phyloP scores from a whole-genome alignment of 2,113 vertebrate species.

The Prunella himalayana region DNA sequence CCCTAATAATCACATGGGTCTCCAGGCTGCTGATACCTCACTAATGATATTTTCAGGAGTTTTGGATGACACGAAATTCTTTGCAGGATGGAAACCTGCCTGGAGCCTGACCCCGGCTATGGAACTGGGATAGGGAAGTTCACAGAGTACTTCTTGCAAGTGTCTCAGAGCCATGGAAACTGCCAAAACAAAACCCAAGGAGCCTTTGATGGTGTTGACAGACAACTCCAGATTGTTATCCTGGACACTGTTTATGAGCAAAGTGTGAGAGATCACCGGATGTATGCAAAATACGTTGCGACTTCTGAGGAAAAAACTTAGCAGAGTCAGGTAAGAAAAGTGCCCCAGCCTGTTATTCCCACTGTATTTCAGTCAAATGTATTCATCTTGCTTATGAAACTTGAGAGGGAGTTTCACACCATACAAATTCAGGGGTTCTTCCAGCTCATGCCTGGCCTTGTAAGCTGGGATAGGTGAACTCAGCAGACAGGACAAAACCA shows the following conservation, averaged over 20 bases:
- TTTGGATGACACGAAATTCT: background rate
- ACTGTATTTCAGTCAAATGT: background rate
- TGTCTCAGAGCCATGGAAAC: background rate
- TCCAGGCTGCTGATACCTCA: background rate
- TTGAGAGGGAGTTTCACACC: background rate
- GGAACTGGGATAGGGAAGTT: background rate
- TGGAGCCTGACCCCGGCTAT: fast-evolving
- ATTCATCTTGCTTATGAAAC: background rate
- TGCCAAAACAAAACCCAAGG: background rate
- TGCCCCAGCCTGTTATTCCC: background rate
- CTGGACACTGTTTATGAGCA: fast-evolving
- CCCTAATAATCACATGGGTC: background rate
- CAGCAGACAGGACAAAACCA: background rate
- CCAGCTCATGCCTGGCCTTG: background rate
- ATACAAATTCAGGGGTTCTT: background rate
- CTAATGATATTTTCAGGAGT: background rate
- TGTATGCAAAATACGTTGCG: background rate
- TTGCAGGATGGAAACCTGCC: background rate
- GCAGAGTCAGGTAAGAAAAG: background rate
- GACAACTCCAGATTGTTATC: background rate
- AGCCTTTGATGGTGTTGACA: background rate
- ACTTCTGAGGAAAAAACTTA: background rate
- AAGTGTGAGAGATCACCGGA: background rate
- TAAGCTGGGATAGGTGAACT: background rate
- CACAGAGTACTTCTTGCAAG: background rate